Base-by-base conservation (phyloP, 1,140 invertebrate genomes). In the Archegozetes longisetosus region DNA sequence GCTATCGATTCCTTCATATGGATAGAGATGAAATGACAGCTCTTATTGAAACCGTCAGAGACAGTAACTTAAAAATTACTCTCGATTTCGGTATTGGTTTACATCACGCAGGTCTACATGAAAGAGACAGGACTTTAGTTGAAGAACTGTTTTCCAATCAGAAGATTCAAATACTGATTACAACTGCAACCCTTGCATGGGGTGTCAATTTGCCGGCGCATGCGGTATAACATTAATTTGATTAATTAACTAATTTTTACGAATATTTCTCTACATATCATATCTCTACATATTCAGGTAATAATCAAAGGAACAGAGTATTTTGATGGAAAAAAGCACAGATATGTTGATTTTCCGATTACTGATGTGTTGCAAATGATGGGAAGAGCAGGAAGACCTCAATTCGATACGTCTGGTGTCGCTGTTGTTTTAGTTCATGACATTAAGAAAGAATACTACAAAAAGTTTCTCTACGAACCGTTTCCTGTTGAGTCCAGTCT, bases 301-400 rank as follows among this genome's bases (percentile, higher is more conserved):
- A 77, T 85, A 1, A 77, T 84, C 26, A 77, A 71, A 67, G 89
- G 89, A 52, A 98, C 96, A 1, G 96, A 99, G 74, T 99, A 94
- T 74, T 99, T 85, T 72, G 95, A 99, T 74, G 94, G 92, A 9
- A 97, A 98, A 70, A 81, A 82, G 3, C 87, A 91, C 68, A 82
- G 92, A 67, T 99, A 99, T 73, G 89, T 98, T 2, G 95, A 99
- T 67, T 98, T 98, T 84, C 96, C 96, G 0, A 96, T 99, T 53
- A 99, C 95, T 0, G 78, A 80, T 70, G 79, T 98, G 1, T 76
- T 99, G 25, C 95, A 98, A 76, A 98, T 99, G 96, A 97, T 98
- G 84, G 95, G 95, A 2, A 77, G 95, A 62, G 95, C 95, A 61
- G 95, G 95, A 4, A 77, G 96, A 61, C 96, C 95, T 2, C 85